phyloP scores from a whole-genome alignment of 2,113 vertebrate species.

The Amphiprion ocellaris region DNA sequence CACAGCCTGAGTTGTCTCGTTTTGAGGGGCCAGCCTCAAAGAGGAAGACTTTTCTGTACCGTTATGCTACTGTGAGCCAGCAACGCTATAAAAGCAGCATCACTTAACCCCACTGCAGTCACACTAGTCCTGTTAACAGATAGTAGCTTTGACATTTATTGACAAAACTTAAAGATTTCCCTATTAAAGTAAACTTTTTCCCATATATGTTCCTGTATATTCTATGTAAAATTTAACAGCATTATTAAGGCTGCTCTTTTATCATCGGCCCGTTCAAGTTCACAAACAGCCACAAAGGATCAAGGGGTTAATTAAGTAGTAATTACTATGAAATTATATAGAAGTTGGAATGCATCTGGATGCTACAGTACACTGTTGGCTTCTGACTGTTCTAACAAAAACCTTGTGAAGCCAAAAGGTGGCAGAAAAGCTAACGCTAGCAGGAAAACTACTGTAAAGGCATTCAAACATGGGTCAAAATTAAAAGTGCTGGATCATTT shows the following conservation, averaged over 20 bases:
- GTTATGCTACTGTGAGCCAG: slow-evolving; percentile 60
- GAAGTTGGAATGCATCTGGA: slow-evolving; percentile 70
- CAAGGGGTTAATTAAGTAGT: slow-evolving; percentile 30
- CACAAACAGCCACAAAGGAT: slow-evolving; percentile 39
- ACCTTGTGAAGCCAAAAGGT: slow-evolving; percentile 20
- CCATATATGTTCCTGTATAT: slow-evolving; percentile 25
- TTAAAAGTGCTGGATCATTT: background rate
- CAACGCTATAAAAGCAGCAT: slow-evolving; percentile 49
- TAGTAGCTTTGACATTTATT: slow-evolving; percentile 38
- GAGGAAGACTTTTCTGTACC: slow-evolving; percentile 9
- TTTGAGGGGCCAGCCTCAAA: slow-evolving; percentile 80
- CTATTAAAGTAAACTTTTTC: slow-evolving; percentile 46
- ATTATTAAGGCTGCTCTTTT: slow-evolving; percentile 54
- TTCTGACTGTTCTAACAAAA: slow-evolving; percentile 9
- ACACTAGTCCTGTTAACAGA: slow-evolving; percentile 19
- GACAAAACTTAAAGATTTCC: slow-evolving; percentile 46
- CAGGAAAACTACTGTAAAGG: slow-evolving; percentile 6
- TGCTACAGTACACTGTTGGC: slow-evolving; percentile 57
- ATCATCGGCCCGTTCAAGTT: slow-evolving; percentile 37
- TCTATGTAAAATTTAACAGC: slow-evolving; percentile 42
- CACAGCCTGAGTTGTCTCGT: slow-evolving; percentile 48
- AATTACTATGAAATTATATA: slow-evolving; percentile 42
- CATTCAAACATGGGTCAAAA: background rate
- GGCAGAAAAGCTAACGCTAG: slow-evolving; percentile 21
- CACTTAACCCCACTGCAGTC: slow-evolving; percentile 19